A percentile compares a stretch with the other conserved stretches of the same genome.
These are phyloP conservation scores for Vidua macroura DNA, from an alignment of 2,113 vertebrate species.

Conservation along the genomic window DNA sequence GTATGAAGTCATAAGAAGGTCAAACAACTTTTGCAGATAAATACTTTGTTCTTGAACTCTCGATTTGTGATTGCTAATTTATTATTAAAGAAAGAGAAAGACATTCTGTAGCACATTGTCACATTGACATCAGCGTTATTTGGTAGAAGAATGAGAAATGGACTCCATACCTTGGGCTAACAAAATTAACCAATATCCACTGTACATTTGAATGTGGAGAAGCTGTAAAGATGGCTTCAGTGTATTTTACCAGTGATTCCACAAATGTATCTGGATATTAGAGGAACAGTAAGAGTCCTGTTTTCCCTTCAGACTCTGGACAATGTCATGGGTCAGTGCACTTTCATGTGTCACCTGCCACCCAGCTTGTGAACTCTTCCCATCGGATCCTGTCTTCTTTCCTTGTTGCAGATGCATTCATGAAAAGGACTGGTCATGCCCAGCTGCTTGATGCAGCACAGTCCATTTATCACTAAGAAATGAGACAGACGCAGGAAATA, in stretches of 20 bases:
- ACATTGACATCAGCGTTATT: not conserved
- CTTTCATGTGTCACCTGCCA: not conserved
- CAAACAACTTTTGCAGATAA: not conserved
- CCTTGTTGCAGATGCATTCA: not conserved
- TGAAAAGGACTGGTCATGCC: not conserved
- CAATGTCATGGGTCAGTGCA: not conserved
- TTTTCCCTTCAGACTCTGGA: not conserved
- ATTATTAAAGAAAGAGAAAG: not conserved
- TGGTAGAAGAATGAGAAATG: not conserved
- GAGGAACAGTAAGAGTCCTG: not conserved
- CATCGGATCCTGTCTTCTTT: not conserved
- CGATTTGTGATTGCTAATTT: not conserved
- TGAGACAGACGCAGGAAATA: not conserved
- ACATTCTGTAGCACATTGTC: not conserved
- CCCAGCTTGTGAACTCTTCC: not conserved
- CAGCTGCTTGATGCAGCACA: rapidly evolving
- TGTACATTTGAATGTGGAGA: not conserved
- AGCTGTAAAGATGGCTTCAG: not conserved
- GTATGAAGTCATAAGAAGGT: not conserved
- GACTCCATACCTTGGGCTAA: not conserved
- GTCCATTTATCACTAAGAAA: not conserved
- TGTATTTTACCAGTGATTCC: not conserved
- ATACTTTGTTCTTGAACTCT: not conserved
- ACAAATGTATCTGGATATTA: not conserved
- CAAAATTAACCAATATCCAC: not conserved